A percentile compares a stretch with the other conserved stretches of the same genome.
Evolutionary conservation across 2,797 vertebrate genomes (phyloP).

Genomic region (Hyperoplus lanceolatus): DNA sequence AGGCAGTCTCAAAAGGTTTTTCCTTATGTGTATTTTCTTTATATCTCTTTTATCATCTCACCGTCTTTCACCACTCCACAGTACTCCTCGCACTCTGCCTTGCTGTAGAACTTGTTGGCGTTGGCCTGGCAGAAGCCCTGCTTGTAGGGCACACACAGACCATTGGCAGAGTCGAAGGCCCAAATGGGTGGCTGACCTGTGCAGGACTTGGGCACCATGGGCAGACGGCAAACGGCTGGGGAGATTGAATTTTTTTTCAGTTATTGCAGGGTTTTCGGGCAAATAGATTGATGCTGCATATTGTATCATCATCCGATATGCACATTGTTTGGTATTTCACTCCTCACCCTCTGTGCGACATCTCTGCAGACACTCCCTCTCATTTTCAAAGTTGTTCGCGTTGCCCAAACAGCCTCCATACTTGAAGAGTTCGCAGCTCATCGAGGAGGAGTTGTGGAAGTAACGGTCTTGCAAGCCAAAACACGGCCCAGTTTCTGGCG

Average conservation of each 20-base stretch:
- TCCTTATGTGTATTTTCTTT: not conserved
- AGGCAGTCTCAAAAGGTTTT: not conserved
- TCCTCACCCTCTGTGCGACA: constrained; percentile 92
- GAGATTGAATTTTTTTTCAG: not conserved
- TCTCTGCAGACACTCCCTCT: constrained; percentile 93
- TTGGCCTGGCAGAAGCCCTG: constrained; percentile 90
- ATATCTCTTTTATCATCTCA: constrained; percentile 63
- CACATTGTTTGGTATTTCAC: not conserved
- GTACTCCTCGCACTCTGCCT: constrained; percentile 96
- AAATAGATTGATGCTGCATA: too few relatives aligned
- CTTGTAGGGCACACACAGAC: constrained; percentile 88
- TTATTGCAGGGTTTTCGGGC: not conserved
- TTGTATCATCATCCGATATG: not conserved
- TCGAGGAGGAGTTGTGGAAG: constrained; percentile 91
- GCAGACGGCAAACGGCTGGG: constrained; percentile 91
- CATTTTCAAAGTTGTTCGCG: constrained; percentile 90
- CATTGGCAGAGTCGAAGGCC: constrained; percentile 87
- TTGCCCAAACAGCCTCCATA: constrained; percentile 94
- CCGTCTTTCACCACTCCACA: constrained; percentile 88
- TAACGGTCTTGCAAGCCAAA: constrained; percentile 82
- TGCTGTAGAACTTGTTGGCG: constrained; percentile 94
- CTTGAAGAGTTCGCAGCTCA: constrained; percentile 89
- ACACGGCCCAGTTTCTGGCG: constrained; percentile 87
- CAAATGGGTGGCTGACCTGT: constrained; percentile 71
- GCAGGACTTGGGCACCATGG: constrained; percentile 85